Evolutionary conservation across 92 coral and sea anemone genomes (phyloP), one percentile per base, ranked within the genome.

Genomic region (Epizoanthus rinbou): DNA sequence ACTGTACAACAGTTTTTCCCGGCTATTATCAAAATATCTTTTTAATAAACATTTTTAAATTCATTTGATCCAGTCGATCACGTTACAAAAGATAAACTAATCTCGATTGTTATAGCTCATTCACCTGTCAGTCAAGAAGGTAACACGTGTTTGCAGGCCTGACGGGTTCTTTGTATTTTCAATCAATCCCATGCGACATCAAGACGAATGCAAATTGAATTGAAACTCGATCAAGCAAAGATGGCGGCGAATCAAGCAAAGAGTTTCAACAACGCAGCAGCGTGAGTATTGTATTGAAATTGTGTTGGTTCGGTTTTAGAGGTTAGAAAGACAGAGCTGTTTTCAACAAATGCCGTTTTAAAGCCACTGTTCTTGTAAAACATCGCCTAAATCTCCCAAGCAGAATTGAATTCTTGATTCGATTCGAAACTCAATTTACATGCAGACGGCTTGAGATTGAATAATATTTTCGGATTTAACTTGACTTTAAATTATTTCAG

Each of bases 221-320:
- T 25, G 82, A 78, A 78, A 78, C 82, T 78, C 82, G 82, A 78
- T 78, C 82, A 78, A 63, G 71, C 59, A 78, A 78, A 78, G 21
- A 78, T 78, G 82, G 82, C 82, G 70, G 71, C 71, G 70, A 62
- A 60, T 62, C 82, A 78, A 62, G 59, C 82, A 21, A 78, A 78
- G 71, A 16, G 56, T 13, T 22, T 78, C 66, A 62, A 62, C 71
- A 78, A 78, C 25, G 31, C 66, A 21, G 4, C 69, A 60, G 57
- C 31, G 82, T 78, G 47, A 78, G 82, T 78, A 60, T 41, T 39
- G 18, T 43, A 5, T 19, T 37, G 25, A 62, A 59, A 17, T 62
- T 23, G 43, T 41, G 23, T 41, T 21, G 24, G 17, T 39, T 18
- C n/a, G n/a, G 43, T 33, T 33, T 6, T 13, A 5, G 31, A 2